A percentile compares a stretch with the other conserved stretches of the same genome.
phyloP scores from a whole-genome alignment of 2,113 vertebrate genomes.

The Hyperoodon ampullatus region DNA sequence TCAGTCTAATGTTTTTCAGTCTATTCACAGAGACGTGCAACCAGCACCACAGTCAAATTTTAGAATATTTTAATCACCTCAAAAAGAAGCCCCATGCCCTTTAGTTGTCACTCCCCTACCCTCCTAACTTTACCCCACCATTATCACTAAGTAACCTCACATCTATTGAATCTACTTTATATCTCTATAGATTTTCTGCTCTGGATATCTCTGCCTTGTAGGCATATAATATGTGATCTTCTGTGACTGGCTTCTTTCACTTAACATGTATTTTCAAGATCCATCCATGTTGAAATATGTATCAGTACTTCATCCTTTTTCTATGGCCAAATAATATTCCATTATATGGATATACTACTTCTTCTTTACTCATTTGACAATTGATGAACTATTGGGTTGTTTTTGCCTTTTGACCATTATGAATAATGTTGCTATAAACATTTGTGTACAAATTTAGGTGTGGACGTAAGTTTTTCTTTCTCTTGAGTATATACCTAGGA shows the following conservation, averaged over 20 bases:
- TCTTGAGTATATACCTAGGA: neutral
- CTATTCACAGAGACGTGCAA: accelerated
- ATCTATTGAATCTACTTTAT: too few species aligned
- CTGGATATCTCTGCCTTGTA: too few species aligned
- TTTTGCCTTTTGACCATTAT: neutral
- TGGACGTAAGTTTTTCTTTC: neutral
- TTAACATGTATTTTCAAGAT: too few species aligned
- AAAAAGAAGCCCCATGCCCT: neutral
- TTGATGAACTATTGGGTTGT: neutral
- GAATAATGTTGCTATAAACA: neutral
- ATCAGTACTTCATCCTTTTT: neutral
- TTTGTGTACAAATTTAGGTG: neutral
- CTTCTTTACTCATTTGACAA: neutral
- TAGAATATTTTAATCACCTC: too few species aligned
- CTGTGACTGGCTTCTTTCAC: neutral
- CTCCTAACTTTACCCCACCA: accelerated
- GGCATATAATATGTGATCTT: accelerated
- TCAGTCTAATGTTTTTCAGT: accelerated
- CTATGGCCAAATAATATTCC: neutral
- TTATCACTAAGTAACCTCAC: accelerated
- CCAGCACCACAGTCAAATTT: accelerated
- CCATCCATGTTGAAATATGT: neutral
- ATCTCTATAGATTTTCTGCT: neutral
- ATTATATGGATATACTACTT: accelerated
- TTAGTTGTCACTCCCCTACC: neutral